A percentile compares a stretch with the other conserved stretches of the same genome.
Conservation (phyloP, 2,797 vertebrate genomes). For the Rhodeus uyekii region DNA sequence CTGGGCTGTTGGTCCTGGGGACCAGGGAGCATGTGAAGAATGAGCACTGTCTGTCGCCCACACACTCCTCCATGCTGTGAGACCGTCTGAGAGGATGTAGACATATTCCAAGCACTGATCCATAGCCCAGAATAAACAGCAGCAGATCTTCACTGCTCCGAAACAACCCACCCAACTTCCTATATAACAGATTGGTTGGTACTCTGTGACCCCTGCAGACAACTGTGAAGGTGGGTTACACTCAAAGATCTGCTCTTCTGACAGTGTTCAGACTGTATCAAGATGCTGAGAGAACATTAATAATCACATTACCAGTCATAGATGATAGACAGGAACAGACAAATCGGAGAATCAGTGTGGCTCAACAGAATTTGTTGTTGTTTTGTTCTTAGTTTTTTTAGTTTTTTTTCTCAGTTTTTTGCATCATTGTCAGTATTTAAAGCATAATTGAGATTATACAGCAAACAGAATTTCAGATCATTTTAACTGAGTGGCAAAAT, state of each 20-base stretch:
- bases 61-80: slow-evolving; percentile 80
- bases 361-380: not conserved
- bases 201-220: slow-evolving; percentile 64
- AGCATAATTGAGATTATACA: not conserved
- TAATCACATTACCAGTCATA: slow-evolving; percentile 60
- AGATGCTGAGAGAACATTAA: slow-evolving; percentile 15
- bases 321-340: slow-evolving; percentile 54
- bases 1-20: slow-evolving; percentile 28
- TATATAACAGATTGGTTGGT: slow-evolving; percentile 68
- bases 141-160: slow-evolving; percentile 66
- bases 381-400: no score
- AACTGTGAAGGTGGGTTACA: slow-evolving; percentile 13
- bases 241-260: slow-evolving; percentile 57
- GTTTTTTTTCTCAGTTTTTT: no score
- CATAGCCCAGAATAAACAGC: slow-evolving; percentile 83
- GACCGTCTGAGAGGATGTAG: slow-evolving; percentile 86
- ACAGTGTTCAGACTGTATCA: slow-evolving; percentile 73
- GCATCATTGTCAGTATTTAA: not conserved
- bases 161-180: slow-evolving; percentile 63
- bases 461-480: not conserved
- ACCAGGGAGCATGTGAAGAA: slow-evolving; percentile 66
- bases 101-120: slow-evolving; percentile 86
- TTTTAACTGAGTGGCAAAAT: not conserved
- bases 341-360: slow-evolving; percentile 41
- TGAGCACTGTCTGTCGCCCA: slow-evolving; percentile 80